A percentile compares a stretch with the other conserved stretches of the same genome.
phyloP scores from a whole-genome alignment of 1,140 invertebrate genomes.

The Leptinotarsa defecta region DNA sequence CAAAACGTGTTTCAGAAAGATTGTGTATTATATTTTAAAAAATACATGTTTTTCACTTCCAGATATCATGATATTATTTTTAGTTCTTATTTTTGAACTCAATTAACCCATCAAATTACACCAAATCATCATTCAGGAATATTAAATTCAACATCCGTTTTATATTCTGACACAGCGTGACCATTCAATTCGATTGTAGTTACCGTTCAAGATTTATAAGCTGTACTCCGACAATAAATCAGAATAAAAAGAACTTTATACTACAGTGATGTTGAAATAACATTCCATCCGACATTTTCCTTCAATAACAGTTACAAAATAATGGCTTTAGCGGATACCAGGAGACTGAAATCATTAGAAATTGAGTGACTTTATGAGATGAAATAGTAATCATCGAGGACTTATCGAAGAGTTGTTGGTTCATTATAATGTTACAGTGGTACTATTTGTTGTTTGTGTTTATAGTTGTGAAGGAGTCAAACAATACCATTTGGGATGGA shows the following conservation, averaged over 20 bases:
- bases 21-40: too few species aligned
- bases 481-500: slow-evolving; percentile 55
- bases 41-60: too few species aligned
- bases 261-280: slow-evolving; percentile 10
- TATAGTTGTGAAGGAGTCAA: not conserved
- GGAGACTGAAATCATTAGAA: not conserved
- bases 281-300: not conserved
- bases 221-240: not conserved
- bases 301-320: slow-evolving; percentile 18
- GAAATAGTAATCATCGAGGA: not conserved
- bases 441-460: not conserved
- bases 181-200: too few species aligned
- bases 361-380: slow-evolving; percentile 14
- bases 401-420: not conserved
- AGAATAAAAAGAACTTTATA: slow-evolving; percentile 4
- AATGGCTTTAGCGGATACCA: not conserved
- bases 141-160: not conserved
- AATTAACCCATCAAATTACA: too few species aligned
- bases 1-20: too few species aligned
- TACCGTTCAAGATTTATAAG: not conserved
- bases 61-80: too few species aligned
- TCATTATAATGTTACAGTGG: slow-evolving; percentile 12
- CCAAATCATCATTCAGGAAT: too few species aligned
- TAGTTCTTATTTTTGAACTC: too few species aligned
- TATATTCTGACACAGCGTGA: slow-evolving; percentile 3